Base-by-base conservation (phyloP, 2,888 invertebrate species). In the Lasioglossum lativentre region DNA sequence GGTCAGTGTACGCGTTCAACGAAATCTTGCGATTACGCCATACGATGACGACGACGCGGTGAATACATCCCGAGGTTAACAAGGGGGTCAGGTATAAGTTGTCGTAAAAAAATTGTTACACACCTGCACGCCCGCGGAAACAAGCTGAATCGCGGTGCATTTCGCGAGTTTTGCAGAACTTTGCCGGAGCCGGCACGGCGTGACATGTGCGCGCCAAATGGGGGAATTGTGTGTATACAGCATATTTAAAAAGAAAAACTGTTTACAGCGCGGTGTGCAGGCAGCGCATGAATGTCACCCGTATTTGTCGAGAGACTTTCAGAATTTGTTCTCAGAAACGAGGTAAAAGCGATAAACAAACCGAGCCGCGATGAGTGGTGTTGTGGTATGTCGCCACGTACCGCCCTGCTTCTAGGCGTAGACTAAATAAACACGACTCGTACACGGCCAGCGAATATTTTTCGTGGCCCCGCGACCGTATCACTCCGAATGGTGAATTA, bases 301-400 rank as follows among this genome's bases (percentile, higher is more conserved):
- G 12, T 78, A 56, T 78, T 82, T 85, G 30, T 52, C 40, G 16
- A 40, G 71, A 19, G 23, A 72, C 30, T 72, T 72, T 72, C 16
- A 45, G 45, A 56, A 75, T 74, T 74, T 78, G 71, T 68, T 81
- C 81, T n/a, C 38, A 10, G 76, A 70, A 74, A 16, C 19, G n/a
- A 74, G 30, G 78, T 72, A 70, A 74, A 19, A 78, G n/a, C 47
- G 47, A 75, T 82, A 78, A 85, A 78, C 71, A 82, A 82, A 85
- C 71, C 5, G 14, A 66, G 27, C 27, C 38, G 40, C 16, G 27
- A 27, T 73, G 12, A 80, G 52, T 83, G 78, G 42, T 34, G n/a
- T n/a, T n/a, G n/a, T n/a, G n/a, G n/a, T 52, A 14, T 2, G 12
- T 1, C 6, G 47, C 16, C 16, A 16, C 52, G 8, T 23, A 23